Evolutionary conservation across 2,797 vertebrate genomes (phyloP).

Genomic region (Falco biarmicus): DNA sequence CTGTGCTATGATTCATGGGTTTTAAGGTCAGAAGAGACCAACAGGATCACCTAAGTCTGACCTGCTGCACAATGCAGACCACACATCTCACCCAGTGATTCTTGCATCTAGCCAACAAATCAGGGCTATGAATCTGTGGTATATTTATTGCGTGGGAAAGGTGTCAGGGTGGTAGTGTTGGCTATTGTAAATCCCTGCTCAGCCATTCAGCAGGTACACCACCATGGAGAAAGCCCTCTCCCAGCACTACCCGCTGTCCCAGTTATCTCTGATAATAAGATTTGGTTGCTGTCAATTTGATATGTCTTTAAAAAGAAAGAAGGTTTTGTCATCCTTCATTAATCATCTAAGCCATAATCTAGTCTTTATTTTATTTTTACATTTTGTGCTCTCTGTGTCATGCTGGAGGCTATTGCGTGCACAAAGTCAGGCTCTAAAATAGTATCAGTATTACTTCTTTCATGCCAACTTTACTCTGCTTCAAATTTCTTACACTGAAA

Average conservation of each 20-base stretch:
- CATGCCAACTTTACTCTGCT: not conserved
- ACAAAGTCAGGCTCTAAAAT: not conserved
- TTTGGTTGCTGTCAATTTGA: not conserved
- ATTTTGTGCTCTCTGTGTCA: not conserved
- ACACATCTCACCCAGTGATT: not conserved
- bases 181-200: not conserved
- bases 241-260: not conserved
- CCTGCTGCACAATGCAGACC: not conserved
- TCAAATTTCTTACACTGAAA: not conserved
- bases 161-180: not conserved
- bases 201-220: not conserved
- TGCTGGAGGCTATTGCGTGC: not conserved
- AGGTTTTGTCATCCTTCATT: not conserved
- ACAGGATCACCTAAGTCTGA: not conserved
- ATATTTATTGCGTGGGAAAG: not conserved
- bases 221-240: not conserved
- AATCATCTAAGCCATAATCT: not conserved
- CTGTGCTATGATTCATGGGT: not conserved
- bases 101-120: not conserved
- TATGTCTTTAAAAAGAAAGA: not conserved
- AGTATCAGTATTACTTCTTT: not conserved
- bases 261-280: not conserved
- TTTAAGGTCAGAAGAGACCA: not conserved
- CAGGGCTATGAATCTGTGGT: not conserved
- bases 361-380: not conserved